These are phyloP conservation scores for Petroica traversi DNA, from an alignment of 2,113 vertebrate genomes.

Conservation along the genomic window DNA sequence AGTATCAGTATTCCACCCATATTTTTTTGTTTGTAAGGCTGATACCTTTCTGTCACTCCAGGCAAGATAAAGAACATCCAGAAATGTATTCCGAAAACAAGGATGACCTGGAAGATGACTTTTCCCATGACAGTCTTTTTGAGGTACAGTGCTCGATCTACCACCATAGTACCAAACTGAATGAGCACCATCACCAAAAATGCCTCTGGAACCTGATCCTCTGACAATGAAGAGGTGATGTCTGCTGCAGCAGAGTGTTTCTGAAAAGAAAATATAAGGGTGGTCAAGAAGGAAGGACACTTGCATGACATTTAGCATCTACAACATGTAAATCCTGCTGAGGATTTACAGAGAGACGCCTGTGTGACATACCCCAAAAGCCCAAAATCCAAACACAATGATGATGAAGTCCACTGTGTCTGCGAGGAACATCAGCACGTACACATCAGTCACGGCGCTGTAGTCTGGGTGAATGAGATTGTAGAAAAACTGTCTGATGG, in stretches of 20 bases:
- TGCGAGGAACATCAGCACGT: constrained; percentile 97
- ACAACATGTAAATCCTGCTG: not conserved
- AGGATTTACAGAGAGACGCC: not conserved
- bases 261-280: constrained; percentile 67
- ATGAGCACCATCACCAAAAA: constrained; percentile 98
- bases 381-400: constrained; percentile 97
- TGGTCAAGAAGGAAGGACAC: not conserved
- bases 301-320: not conserved
- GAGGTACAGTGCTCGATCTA: constrained; percentile 95
- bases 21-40: not conserved
- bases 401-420: constrained; percentile 98
- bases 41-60: constrained; percentile 90
- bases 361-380: constrained; percentile 88
- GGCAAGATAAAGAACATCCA: constrained; percentile 99
- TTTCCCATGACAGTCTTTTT: constrained; percentile 96
- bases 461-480: constrained; percentile 97
- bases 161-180: constrained; percentile 98
- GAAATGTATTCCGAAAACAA: constrained; percentile 98
- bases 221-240: constrained; percentile 95
- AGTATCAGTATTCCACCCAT: not conserved
- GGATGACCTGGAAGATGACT: constrained; percentile 94
- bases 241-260: constrained; percentile 96
- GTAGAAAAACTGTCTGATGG: constrained; percentile 95
- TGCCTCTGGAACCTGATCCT: constrained; percentile 93
- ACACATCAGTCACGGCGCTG: constrained; percentile 96